These are phyloP conservation scores for Caradrina clavipalpis DNA, from an alignment of 2,888 invertebrate genomes.

Conservation along the genomic window DNA sequence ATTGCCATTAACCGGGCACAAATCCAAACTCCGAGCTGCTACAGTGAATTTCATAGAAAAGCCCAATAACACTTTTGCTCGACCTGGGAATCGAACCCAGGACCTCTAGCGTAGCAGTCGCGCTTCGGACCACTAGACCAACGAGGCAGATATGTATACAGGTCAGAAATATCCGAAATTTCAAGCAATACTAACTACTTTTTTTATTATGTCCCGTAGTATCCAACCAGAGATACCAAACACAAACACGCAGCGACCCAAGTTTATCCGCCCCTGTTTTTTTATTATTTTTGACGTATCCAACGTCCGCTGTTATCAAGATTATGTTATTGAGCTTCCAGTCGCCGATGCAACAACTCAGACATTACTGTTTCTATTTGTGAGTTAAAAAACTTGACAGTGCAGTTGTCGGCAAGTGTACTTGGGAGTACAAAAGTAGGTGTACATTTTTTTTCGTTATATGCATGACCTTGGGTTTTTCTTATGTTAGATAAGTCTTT, in stretches of 20 bases:
- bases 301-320: conserved; percentile 68
- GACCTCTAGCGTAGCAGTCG: no score
- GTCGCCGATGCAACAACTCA: conserved; percentile 63
- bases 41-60: no score
- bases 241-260: conserved; percentile 28
- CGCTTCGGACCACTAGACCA: no score
- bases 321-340: conserved; percentile 66
- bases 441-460: conserved; percentile 37
- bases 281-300: conserved; percentile 64
- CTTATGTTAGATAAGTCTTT: background rate
- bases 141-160: no score
- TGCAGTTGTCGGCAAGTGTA: conserved; percentile 56
- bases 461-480: conserved; percentile 20
- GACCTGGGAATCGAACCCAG: no score
- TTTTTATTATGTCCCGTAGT: no score
- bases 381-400: conserved; percentile 46
- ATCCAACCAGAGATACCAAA: background rate
- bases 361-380: conserved; percentile 46
- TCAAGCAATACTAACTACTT: no score
- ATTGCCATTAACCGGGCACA: no score
- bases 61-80: no score
- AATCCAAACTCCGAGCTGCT: no score
- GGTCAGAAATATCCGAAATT: no score
- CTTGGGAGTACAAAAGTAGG: conserved; percentile 57
- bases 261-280: conserved; percentile 58